Evolutionary conservation across 1,140 invertebrate genomes (phyloP), one percentile per base, ranked within the genome.

Genomic region (Branchinecta lynchi): DNA sequence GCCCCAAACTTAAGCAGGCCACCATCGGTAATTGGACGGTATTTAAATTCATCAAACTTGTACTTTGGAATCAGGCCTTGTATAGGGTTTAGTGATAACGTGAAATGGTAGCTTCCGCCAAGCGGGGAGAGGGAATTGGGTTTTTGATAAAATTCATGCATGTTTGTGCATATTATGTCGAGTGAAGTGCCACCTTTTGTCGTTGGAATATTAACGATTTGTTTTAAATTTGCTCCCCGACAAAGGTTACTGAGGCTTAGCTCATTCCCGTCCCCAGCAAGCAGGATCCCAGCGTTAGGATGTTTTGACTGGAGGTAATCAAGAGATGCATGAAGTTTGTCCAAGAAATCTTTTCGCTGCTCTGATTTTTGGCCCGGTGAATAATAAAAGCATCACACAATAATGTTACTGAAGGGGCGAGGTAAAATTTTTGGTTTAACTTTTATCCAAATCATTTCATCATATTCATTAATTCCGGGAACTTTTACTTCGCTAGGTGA

Each of bases 241-340:
- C 51, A 60, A 60, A 60, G 17, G 17, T 60, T 12, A 60, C 51
- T 60, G 12, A 20, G 12, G 17, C 6, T 60, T 60, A 60, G 51
- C 17, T 60, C 51, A 60, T 60, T 60, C 17, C 51, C 51, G 51
- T 60, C 51, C 12, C 51, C 51, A 3, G 51, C 1, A 60, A 60
- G 51, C 17, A 60, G 51, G 51, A 60, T 60, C 51, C 51, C 51
- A 60, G 51, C 51, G 51, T 60, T 60, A 15, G 51, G 51, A 60
- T 60, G 51, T 60, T 60, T 60, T 15, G 51, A 60, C 51, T 60
- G 51, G 51, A 60, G 51, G 51, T 60, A 60, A 60, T 60, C 51
- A 60, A 60, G 51, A 12, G 51, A 60, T 60, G 51, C 12, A 60
- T 60, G 51, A 20, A 60, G 51, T 60, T 60, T 60, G 12, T 60